A percentile compares a stretch with the other conserved stretches of the same genome.
Evolutionary conservation across 2,113 vertebrate genomes (phyloP).

Genomic region (Upupa epops): DNA sequence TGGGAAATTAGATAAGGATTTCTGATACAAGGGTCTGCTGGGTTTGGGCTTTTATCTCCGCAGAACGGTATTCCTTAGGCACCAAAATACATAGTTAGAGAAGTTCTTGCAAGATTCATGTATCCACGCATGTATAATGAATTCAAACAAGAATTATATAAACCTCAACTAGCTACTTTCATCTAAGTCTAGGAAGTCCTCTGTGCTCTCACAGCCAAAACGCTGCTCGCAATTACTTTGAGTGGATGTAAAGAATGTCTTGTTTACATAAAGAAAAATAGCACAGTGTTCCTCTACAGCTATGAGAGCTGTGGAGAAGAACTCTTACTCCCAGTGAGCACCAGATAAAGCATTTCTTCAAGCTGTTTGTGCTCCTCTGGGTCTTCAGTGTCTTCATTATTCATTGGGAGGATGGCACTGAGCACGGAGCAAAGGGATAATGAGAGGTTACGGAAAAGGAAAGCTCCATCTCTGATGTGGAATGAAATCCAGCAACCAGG

Average conservation of each 20-base stretch:
- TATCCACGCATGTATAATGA: conserved; percentile 61
- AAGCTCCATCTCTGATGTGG: not conserved
- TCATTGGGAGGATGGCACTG: not conserved
- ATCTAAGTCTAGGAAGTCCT: conserved; percentile 50
- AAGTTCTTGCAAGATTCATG: conserved; percentile 69
- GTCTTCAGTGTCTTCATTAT: not conserved
- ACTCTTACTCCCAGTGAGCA: not conserved
- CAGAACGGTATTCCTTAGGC: conserved; percentile 58
- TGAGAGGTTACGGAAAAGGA: not conserved
- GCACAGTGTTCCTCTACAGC: not conserved
- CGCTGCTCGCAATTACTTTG: not conserved
- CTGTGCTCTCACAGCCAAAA: conserved; percentile 55
- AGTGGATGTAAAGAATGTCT: conserved; percentile 14
- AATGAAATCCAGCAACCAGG: not conserved
- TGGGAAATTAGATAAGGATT: conserved; percentile 56
- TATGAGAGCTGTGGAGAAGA: not conserved
- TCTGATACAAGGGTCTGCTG: conserved; percentile 33
- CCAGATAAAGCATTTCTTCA: not conserved
- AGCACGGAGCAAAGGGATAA: not conserved
- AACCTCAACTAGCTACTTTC: conserved; percentile 51
- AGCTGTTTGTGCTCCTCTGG: not conserved
- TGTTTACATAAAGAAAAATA: conserved; percentile 38
- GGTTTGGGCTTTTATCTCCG: conserved; percentile 56
- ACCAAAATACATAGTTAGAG: conserved; percentile 48
- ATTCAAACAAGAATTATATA: conserved; percentile 63